Base-by-base conservation (phyloP, 2,113 vertebrate species). In the Upupa epops region DNA sequence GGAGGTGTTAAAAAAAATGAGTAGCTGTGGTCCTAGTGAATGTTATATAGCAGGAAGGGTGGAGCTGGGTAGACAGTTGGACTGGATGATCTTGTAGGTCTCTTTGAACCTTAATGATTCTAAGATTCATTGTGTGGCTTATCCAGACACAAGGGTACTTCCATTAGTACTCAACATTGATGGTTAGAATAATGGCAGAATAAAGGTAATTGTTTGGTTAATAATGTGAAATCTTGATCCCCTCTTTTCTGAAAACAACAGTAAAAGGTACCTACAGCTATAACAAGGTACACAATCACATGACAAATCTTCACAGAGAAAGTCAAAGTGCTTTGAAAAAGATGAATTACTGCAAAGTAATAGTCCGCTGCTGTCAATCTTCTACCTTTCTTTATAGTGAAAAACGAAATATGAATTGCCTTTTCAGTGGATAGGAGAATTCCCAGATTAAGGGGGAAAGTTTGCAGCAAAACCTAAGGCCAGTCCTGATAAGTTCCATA, bases 321-420 rank as follows among this genome's bases (percentile, higher is more conserved):
- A 93, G 49, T 40, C 46, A 32, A 54, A 92, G 65, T 69, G 61
- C 84, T 94, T 84, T 89, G 81, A 86, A 78, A 88, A 92, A 90
- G 65, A 94, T 92, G 86, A 86, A 75, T 86, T 90, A 89, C 79
- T 82, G 60, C 17, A 82, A 86, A 92, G 74, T 32, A n/a, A 0
- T 28, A 80, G 70, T 56, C 54, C 66, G 26, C n/a, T 40, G 49
- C 84, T 96, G 89, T 78, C 83, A 86, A 56, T 95, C 93, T 84
- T 82, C 54, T 89, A 56, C 77, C 54, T 72, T 65, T 36, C 29
- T 83, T 92, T 93, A 68, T 32, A 69, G 55, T 40, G 77, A 90
- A 58, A 90, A 89, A 88, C 69, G 71, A 82, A 89, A 89, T 54
- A 93, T 40, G 78, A 90, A 86, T 84, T 69, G 77, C 55, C 46